These are phyloP conservation scores for Polydrusus cervinus DNA, from an alignment of 2,888 invertebrate genomes.

Conservation along the genomic window DNA sequence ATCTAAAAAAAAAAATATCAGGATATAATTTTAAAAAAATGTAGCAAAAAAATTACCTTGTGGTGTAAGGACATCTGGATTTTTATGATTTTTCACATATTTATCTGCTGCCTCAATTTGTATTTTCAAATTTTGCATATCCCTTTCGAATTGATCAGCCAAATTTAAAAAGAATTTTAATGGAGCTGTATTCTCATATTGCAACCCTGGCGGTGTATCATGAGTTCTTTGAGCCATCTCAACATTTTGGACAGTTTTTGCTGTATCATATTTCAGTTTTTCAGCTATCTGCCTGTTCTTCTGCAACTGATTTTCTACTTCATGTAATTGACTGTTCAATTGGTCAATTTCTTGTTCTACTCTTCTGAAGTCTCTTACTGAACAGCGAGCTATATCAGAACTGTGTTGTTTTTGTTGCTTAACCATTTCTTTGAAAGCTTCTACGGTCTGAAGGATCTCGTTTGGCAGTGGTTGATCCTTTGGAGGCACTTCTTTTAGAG, in stretches of 20 bases:
- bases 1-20: conserved; percentile 73
- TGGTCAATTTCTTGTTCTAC: conserved; percentile 78
- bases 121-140: conserved; percentile 79
- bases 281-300: conserved; percentile 76
- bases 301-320: conserved; percentile 78
- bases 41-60: conserved; percentile 72
- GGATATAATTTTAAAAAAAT: neutral
- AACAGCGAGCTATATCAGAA: conserved; percentile 68
- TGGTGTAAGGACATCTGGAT: conserved; percentile 78
- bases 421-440: conserved; percentile 87
- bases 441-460: conserved; percentile 85
- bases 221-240: conserved; percentile 87
- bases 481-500: conserved; percentile 73
- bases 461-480: conserved; percentile 83
- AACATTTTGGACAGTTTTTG: conserved; percentile 80
- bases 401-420: conserved; percentile 85
- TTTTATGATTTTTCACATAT: conserved; percentile 79
- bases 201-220: conserved; percentile 83
- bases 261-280: conserved; percentile 82
- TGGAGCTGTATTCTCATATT: conserved; percentile 84
- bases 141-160: conserved; percentile 81
- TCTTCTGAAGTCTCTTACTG: conserved; percentile 77
- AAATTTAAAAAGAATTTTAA: conserved; percentile 81
- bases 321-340: conserved; percentile 75
- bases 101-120: conserved; percentile 84